Conservation (phyloP, 2,888 invertebrate species). For the Pilophorus perplexus region DNA sequence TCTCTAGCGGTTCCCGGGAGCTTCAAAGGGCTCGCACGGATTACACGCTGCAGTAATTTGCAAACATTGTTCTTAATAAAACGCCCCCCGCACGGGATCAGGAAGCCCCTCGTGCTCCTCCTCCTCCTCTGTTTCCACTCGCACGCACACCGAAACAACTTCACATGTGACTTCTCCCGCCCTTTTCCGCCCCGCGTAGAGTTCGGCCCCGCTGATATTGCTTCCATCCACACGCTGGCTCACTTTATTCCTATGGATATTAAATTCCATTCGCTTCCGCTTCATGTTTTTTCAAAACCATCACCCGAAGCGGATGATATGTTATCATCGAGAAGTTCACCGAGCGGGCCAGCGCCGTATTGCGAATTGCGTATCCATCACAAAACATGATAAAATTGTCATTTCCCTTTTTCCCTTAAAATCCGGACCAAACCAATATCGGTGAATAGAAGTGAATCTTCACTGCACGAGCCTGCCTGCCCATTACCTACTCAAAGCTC, state of each 20-base stretch:
- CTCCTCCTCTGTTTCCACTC: neutral
- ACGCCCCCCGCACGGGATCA: slow-evolving; percentile 1
- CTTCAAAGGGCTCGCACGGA: slow-evolving; percentile 38
- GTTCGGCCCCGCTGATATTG: slow-evolving; percentile 12
- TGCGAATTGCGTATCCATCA: no score
- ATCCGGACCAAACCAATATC: no score
- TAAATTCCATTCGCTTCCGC: slow-evolving; percentile 30
- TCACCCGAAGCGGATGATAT: slow-evolving; percentile 26
- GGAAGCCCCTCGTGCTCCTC: no score
- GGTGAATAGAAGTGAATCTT: no score
- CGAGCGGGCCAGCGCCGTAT: neutral
- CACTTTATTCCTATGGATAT: slow-evolving; percentile 27
- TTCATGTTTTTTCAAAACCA: slow-evolving; percentile 28
- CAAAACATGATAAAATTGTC: no score
- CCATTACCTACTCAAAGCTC: no score
- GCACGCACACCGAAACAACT: slow-evolving; percentile 2
- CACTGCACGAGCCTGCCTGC: no score
- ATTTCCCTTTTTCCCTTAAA: no score
- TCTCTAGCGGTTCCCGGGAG: no score
- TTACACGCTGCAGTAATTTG: slow-evolving; percentile 42
- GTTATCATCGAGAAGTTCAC: slow-evolving; percentile 10
- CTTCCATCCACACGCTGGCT: slow-evolving; percentile 16
- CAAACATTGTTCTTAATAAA: slow-evolving; percentile 43
- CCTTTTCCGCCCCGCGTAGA: neutral
- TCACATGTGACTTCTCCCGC: slow-evolving; percentile 14